Evolutionary conservation across 1,140 invertebrate species (phyloP).

Genomic region (Pentalonia nigronervosa): DNA sequence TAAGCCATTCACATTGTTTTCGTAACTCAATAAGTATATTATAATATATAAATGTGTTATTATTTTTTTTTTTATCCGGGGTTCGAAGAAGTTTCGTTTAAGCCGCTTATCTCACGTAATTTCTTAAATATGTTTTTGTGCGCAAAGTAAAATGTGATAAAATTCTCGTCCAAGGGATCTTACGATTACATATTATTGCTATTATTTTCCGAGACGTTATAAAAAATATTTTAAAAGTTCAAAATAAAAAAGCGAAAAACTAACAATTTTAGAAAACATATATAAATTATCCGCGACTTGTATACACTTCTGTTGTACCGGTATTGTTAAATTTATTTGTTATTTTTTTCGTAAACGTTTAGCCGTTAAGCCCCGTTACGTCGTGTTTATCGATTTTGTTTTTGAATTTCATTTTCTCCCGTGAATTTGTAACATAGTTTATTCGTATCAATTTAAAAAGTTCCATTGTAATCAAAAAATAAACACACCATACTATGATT

Average conservation of each 20-base stretch:
- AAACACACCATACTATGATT: neutral
- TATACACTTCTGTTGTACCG: neutral
- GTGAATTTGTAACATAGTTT: neutral
- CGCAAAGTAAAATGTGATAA: neutral
- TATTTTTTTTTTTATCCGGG: neutral
- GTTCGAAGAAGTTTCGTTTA: neutral
- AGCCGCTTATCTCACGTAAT: neutral
- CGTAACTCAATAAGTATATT: neutral
- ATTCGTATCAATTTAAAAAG: neutral
- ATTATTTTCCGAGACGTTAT: neutral
- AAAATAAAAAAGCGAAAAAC: neutral
- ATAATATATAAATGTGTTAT: neutral
- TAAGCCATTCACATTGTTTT: neutral
- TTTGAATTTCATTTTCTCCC: neutral
- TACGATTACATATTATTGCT: neutral
- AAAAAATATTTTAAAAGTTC: conserved; percentile 1
- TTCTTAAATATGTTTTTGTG: neutral
- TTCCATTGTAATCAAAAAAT: neutral
- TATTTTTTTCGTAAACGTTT: conserved; percentile 17
- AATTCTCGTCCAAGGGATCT: neutral
- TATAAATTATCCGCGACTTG: neutral
- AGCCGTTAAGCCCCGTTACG: neutral
- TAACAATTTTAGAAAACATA: neutral
- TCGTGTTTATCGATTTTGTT: neutral
- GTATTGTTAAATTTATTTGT: neutral